A percentile compares a stretch with the other conserved stretches of the same genome.
Evolutionary conservation across 2,888 invertebrate species (phyloP).

Genomic region (Watsonalla binaria): DNA sequence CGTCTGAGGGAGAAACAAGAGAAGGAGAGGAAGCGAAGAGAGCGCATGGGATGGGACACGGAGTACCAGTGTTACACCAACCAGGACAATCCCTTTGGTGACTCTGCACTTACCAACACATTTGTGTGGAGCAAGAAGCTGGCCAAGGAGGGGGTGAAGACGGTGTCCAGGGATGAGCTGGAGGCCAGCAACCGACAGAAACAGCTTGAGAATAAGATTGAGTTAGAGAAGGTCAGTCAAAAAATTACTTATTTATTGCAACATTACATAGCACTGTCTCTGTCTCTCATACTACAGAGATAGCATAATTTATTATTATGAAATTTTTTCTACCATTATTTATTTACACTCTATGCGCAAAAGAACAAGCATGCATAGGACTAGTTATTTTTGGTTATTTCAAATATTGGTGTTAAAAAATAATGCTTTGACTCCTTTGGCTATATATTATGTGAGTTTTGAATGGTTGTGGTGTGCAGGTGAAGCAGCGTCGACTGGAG

Average conservation of each 20-base stretch:
- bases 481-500: slow-evolving; percentile 93
- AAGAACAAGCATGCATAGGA: no score
- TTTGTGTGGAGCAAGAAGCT: slow-evolving; percentile 99
- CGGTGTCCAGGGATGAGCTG: slow-evolving; percentile 87
- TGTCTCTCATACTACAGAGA: not conserved
- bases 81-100: slow-evolving; percentile 99
- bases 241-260: not conserved
- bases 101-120: slow-evolving; percentile 94
- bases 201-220: slow-evolving; percentile 93
- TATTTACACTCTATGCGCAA: no score
- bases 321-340: no score
- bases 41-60: slow-evolving; percentile 98
- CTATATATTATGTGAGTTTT: not conserved
- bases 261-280: not conserved
- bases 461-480: slow-evolving; percentile 48
- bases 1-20: slow-evolving; percentile 93
- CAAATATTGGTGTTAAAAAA: no score
- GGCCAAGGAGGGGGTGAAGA: slow-evolving; percentile 93
- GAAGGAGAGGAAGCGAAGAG: slow-evolving; percentile 91
- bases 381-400: no score
- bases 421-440: no score
- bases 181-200: slow-evolving; percentile 91
- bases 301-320: not conserved
- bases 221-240: slow-evolving; percentile 90
- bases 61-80: slow-evolving; percentile 98